phyloP scores from a whole-genome alignment of 2,113 vertebrate genomes.

The Trogon melanurus region DNA sequence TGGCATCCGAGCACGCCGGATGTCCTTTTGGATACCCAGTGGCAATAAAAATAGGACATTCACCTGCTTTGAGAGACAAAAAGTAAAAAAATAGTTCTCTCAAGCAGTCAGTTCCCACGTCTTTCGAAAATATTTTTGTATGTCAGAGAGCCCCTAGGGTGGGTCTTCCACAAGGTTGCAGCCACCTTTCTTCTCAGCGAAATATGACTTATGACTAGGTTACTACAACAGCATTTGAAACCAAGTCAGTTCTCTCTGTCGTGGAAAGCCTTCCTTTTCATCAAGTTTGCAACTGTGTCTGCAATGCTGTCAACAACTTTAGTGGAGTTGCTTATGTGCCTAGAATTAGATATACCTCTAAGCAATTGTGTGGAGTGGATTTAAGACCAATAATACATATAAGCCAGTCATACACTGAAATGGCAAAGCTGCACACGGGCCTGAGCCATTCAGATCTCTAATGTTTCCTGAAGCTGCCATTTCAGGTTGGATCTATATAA shows the following conservation, averaged over 20 bases:
- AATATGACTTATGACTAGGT: background rate
- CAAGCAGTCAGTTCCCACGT: background rate
- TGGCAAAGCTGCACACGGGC: background rate
- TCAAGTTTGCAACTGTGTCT: rapidly evolving
- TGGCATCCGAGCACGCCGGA: background rate
- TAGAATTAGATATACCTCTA: background rate
- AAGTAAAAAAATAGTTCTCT: background rate
- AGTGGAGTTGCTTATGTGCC: background rate
- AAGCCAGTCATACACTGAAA: background rate
- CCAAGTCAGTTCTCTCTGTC: background rate
- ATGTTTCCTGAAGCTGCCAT: background rate
- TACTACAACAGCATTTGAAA: background rate
- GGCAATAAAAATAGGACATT: background rate
- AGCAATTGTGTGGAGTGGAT: background rate
- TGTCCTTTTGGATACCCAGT: background rate
- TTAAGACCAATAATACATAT: background rate
- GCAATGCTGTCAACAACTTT: background rate
- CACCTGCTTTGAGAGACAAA: background rate
- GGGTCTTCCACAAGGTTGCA: background rate
- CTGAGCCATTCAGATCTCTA: background rate
- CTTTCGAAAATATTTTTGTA: background rate
- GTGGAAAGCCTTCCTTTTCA: background rate
- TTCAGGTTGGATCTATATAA: background rate
- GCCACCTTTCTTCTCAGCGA: background rate
- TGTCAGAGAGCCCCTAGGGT: background rate